phyloP scores from a whole-genome alignment of 2,797 vertebrate species.

The Myotis pilosus region DNA sequence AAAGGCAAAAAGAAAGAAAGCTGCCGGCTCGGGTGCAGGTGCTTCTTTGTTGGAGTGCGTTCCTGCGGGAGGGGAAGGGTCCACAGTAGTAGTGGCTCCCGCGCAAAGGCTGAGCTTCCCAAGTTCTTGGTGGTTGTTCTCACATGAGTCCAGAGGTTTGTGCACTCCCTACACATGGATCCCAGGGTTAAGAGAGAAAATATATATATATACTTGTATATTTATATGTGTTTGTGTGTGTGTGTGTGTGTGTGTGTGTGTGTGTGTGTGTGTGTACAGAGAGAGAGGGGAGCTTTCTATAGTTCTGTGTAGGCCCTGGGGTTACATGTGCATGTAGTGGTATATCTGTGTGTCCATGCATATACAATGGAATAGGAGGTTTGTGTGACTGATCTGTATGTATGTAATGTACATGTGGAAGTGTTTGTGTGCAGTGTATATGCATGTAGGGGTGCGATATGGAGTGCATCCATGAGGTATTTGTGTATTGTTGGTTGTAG shows the following conservation, averaged over 20 bases:
- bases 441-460: neutral
- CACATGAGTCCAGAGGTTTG: neutral
- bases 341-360: neutral
- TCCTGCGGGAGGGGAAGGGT: constrained; percentile 3
- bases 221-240: too few relatives aligned
- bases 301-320: neutral
- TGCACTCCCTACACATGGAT: neutral
- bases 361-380: neutral
- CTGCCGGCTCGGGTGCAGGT: constrained; percentile 70
- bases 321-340: neutral
- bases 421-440: neutral
- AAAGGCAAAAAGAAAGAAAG: constrained; percentile 79
- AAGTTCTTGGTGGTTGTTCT: constrained; percentile 55
- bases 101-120: constrained; percentile 67
- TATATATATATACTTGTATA: too few relatives aligned
- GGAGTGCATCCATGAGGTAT: neutral
- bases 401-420: neutral
- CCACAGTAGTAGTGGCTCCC: constrained; percentile 26
- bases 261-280: neutral
- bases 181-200: neutral
- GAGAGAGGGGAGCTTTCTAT: neutral
- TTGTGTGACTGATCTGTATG: neutral
- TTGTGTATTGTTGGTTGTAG: too few relatives aligned
- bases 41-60: constrained; percentile 73
- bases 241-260: too few relatives aligned